Base-by-base conservation (phyloP, 2,888 invertebrate species). In the Anthrax anthrax region DNA sequence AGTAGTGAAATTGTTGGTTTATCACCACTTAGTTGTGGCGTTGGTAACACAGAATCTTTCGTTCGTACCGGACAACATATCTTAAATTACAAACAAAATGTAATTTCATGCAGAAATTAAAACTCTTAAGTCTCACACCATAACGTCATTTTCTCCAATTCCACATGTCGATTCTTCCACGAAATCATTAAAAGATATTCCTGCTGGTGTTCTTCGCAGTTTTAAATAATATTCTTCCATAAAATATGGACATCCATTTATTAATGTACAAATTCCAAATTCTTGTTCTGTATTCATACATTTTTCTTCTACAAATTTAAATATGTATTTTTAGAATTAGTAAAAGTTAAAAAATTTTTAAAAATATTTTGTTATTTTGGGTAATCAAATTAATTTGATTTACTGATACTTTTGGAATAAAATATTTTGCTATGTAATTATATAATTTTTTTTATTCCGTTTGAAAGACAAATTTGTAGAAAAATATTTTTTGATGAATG, bases 101-200 rank as follows among this genome's bases (percentile, higher is more conserved):
- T n/a, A n/a, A n/a, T n/a, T n/a, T n/a, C n/a, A n/a, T 39, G 14
- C 17, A 10, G 2, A 18, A 36, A 32, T 2, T 17, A 12, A 43
- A 37, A 13, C 32, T 10, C n/a, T 16, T 39, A 36, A 8, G 34
- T 36, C 19, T 40, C 46, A 52, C 56, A 88, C 84, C 66, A 78
- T 71, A 13, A 85, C 84, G 45, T 73, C 70, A 6, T 56, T 61
- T 1, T 77, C 78, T 13, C 76, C 74, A 53, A 75, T 82, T 0
- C 81, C 82, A 57, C 89, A 90, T 16, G 80, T 72, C 0, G 82
- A 81, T 41, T 70, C 70, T 46, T 79, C 70, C 43, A 88, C 58
- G 54, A 57, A 71, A 43, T 57, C 61, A 58, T 60, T 67, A 58
- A 60, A 70, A 48, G 63, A 69, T 55, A 53, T 57, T 42, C 50